A percentile compares a stretch with the other conserved stretches of the same genome.
phyloP scores from a whole-genome alignment of 1,140 invertebrate species.

The Hyles vespertilio region DNA sequence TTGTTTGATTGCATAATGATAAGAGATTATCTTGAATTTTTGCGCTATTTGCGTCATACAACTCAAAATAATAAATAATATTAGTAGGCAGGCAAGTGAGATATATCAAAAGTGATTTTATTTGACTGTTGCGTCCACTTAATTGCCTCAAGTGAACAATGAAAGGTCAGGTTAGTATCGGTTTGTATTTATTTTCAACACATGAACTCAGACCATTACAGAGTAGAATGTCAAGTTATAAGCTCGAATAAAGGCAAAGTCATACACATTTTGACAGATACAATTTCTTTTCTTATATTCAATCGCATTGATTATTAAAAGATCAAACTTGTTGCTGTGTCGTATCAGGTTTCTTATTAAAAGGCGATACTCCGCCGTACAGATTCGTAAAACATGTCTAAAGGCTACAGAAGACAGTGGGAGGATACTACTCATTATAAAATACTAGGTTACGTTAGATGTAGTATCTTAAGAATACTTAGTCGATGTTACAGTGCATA shows the following conservation, averaged over 20 bases:
- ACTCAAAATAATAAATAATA: neutral
- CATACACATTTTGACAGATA: slow-evolving; percentile 18
- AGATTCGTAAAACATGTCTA: neutral
- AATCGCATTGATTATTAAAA: no score
- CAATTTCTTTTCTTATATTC: neutral
- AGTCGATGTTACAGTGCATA: no score
- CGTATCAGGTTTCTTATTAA: no score
- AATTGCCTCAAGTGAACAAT: no score
- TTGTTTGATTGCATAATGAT: slow-evolving; percentile 26
- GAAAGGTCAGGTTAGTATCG: neutral
- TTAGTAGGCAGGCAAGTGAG: neutral
- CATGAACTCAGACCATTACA: slow-evolving; percentile 2
- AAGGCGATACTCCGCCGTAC: neutral
- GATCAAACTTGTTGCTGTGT: no score
- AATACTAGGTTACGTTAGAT: no score
- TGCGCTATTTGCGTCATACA: slow-evolving; percentile 4
- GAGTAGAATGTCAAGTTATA: slow-evolving; percentile 20
- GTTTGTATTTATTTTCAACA: slow-evolving; percentile 9
- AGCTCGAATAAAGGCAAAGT: slow-evolving; percentile 39
- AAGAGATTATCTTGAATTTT: neutral
- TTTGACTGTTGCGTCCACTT: no score
- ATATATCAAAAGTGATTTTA: no score
- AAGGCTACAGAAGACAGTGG: no score
- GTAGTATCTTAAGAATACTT: no score
- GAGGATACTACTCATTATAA: no score